phyloP scores from a whole-genome alignment of 1,140 invertebrate species.

The Cyclina sinensis region DNA sequence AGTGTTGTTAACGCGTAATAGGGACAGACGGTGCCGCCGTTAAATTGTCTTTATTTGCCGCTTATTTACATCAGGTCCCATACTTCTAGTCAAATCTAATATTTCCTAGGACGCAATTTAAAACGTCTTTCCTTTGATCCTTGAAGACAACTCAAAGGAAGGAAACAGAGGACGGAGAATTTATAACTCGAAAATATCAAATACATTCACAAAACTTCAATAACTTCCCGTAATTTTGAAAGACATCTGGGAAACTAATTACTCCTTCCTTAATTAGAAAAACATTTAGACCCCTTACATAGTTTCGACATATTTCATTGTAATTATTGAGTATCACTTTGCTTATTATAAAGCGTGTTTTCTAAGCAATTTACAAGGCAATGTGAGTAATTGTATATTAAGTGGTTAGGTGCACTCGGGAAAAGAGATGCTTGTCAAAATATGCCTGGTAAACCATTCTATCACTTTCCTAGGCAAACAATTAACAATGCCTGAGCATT shows the following conservation, averaged over 20 bases:
- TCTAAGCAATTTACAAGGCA: conserved; percentile 29
- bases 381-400: conserved; percentile 50
- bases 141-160: background rate
- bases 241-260: conserved; percentile 34
- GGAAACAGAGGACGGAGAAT: no score
- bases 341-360: conserved; percentile 31
- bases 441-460: background rate
- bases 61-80: conserved; percentile 46
- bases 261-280: conserved; percentile 39
- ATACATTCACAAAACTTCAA: background rate
- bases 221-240: background rate
- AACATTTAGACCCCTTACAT: conserved; percentile 23
- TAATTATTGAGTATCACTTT: conserved; percentile 50
- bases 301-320: conserved; percentile 37
- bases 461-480: background rate
- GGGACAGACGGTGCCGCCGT: conserved; percentile 47
- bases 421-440: conserved; percentile 34
- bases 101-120: background rate
- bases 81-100: conserved; percentile 48
- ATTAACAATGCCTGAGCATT: background rate
- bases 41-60: conserved; percentile 63
- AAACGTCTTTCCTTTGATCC: background rate
- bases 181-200: background rate
- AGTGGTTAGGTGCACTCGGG: conserved; percentile 22
- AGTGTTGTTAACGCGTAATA: conserved; percentile 64